phyloP scores from a whole-genome alignment of 2,888 invertebrate species.

The Trissoscelio sp. region DNA sequence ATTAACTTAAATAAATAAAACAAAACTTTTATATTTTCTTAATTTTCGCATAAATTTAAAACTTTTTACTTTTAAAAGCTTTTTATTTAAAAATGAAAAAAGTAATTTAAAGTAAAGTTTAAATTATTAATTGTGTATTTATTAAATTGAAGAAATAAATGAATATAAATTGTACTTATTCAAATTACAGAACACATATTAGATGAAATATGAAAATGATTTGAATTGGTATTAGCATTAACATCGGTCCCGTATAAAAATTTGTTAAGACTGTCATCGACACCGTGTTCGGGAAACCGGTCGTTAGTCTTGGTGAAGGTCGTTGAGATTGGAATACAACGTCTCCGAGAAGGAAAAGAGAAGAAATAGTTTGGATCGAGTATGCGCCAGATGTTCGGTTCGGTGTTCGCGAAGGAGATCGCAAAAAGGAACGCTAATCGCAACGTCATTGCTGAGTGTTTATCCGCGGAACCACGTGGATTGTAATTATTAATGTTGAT shows the following conservation, averaged over 20 bases:
- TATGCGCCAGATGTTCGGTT: slow-evolving; percentile 68
- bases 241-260: slow-evolving; percentile 36
- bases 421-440: slow-evolving; percentile 68
- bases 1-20: slow-evolving; percentile 12
- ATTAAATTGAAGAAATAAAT: too few species aligned
- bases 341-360: slow-evolving; percentile 35
- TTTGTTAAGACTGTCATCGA: slow-evolving; percentile 52
- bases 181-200: too few species aligned
- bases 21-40: too few species aligned
- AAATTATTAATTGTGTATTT: too few species aligned
- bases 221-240: slow-evolving; percentile 1
- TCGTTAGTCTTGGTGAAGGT: slow-evolving; percentile 65
- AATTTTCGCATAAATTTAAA: too few species aligned
- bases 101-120: too few species aligned
- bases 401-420: slow-evolving; percentile 62
- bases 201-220: not conserved
- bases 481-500: slow-evolving; percentile 74
- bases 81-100: too few species aligned
- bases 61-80: too few species aligned
- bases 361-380: slow-evolving; percentile 46
- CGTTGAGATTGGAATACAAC: slow-evolving; percentile 60
- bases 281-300: slow-evolving; percentile 58
- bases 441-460: slow-evolving; percentile 66
- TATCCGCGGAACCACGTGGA: slow-evolving; percentile 57
- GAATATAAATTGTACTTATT: too few species aligned